Base-by-base conservation (phyloP, 2,888 invertebrate species). In the Lycaena phlaeas region DNA sequence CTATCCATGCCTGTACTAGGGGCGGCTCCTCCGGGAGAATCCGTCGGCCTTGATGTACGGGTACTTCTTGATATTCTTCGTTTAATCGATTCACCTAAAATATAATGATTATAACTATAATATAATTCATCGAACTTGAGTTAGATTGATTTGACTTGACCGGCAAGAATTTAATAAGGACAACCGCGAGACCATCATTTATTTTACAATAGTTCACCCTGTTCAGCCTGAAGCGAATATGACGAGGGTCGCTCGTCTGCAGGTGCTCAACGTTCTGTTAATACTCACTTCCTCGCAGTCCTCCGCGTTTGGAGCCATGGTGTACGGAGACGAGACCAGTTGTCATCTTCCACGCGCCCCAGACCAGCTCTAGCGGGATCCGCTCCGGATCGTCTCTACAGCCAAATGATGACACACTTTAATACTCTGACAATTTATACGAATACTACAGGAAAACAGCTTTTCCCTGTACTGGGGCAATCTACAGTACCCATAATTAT, bases 1-100 rank as follows among this genome's bases (percentile, higher is more conserved):
- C 75, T 6, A 54, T 53, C 81, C 81, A 81, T 2, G 79, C 81
- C 1, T 49, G 62, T 4, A 66, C 64, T 1, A 71, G 60, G 9
- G 54, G 51, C 12, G 54, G 50, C 10, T 53, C 61, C 14, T 62
- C 59, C 2, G 71, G 76, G 14, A 68, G 40, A 9, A 75, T 58
- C 37, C 67, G 53, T 15, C 69, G 53, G 3, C 71, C 64, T 39
- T 61, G 66, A 43, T 64, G 64, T 56, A 44, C 52, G 44, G 26
- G 57, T 48, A 43, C 61, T 52, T 51, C 50, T 36, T 42, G 43
- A 34, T 46, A 50, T n/a, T 58, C 55, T 31, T 44, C 57, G 41
- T 59, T 62, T 40, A 68, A 55, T 45, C 57, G 57, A 48, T 59
- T 58, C 48, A 42, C 49, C 51, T 52, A 27, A 27, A 28, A 9